These are phyloP conservation scores for Atractosteus spatula DNA, from an alignment of 2,113 vertebrate species.

Conservation along the genomic window DNA sequence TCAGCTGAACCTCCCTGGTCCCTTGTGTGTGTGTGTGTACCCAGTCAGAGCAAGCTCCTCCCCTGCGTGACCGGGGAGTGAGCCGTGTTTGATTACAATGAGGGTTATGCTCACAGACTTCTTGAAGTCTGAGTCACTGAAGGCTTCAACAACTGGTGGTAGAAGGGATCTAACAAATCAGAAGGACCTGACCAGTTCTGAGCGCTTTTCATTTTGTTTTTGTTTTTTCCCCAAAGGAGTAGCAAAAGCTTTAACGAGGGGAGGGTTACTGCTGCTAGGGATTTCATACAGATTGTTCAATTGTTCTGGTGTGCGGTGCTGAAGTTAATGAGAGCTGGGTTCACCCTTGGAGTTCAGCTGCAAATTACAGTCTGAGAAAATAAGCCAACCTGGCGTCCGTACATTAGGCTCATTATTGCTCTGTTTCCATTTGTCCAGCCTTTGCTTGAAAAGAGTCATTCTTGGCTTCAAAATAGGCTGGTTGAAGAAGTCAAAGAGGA, in stretches of 20 bases:
- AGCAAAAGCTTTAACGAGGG: neutral
- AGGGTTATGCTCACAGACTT: slow-evolving; percentile 18
- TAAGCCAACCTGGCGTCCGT: slow-evolving; percentile 58
- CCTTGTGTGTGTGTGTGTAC: slow-evolving; percentile 7
- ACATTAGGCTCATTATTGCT: no score
- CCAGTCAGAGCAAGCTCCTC: slow-evolving; percentile 5
- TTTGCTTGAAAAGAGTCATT: slow-evolving; percentile 70
- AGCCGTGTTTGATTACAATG: slow-evolving; percentile 24
- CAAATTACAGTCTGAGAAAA: slow-evolving; percentile 58
- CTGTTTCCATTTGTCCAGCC: slow-evolving; percentile 64
- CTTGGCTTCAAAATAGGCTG: slow-evolving; percentile 69
- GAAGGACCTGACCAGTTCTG: neutral
- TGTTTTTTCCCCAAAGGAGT: neutral
- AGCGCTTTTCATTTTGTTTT: neutral
- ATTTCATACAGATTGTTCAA: no score
- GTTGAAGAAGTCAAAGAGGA: slow-evolving; percentile 79
- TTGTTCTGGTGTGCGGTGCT: no score
- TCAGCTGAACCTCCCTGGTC: neutral
- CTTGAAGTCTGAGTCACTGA: slow-evolving; percentile 8
- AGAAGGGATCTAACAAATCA: neutral
- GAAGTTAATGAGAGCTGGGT: no score
- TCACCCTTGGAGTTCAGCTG: slow-evolving; percentile 53
- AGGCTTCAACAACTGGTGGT: slow-evolving; percentile 7
- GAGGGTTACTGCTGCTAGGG: neutral
- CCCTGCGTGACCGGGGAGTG: slow-evolving; percentile 11